Base-by-base conservation (phyloP, 2,113 vertebrate species). In the Psilopsiagon aurifrons region DNA sequence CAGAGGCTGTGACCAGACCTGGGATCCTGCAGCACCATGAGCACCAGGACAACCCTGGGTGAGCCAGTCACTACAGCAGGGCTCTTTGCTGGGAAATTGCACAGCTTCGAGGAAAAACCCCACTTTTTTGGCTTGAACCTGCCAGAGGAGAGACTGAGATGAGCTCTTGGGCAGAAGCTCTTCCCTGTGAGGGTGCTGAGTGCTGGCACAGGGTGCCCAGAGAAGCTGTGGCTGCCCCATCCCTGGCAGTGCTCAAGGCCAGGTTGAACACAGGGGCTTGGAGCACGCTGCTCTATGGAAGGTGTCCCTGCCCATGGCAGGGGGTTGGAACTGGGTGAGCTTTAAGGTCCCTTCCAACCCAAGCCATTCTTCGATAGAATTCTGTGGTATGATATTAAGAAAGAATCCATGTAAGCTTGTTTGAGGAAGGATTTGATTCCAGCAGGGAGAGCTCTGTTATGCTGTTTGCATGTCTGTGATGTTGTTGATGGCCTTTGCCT, bases 21-120 rank as follows among this genome's bases (percentile, higher is more conserved):
- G 6, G 16, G 9, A 5, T 74, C 27, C 83, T 33, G 19, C 15
- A 28, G 41, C 4, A 46, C 0, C 3, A 4, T 16, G 4, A 4
- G 35, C 35, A 37, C 10, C 3, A 4, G 17, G 78, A 43, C 35
- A 28, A 9, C 19, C 39, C 55, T 1, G 2, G 1, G 12, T 17
- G n/a, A 63, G 20, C 11, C 28, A 10, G 3, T 33, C 1, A 3
- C 27, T 89, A 6, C 15, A 49, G 35, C 17, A 16, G 44, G 39
- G 27, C 6, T 82, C 41, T 43, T 68, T 29, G 57, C 19, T 17
- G n/a, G 49, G 59, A 68, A 91, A 63, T 22, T 57, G 11, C 9
- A 19, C 9, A 22, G 37, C 13, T 87, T 69, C 31, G 44, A 69
- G 46, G 17, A 7, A 51, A 59, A 64, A 8, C 3, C 5, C 20